A percentile compares a stretch with the other conserved stretches of the same genome.
Evolutionary conservation across 2,113 vertebrate genomes (phyloP).

Genomic region (Oriolus oriolus): DNA sequence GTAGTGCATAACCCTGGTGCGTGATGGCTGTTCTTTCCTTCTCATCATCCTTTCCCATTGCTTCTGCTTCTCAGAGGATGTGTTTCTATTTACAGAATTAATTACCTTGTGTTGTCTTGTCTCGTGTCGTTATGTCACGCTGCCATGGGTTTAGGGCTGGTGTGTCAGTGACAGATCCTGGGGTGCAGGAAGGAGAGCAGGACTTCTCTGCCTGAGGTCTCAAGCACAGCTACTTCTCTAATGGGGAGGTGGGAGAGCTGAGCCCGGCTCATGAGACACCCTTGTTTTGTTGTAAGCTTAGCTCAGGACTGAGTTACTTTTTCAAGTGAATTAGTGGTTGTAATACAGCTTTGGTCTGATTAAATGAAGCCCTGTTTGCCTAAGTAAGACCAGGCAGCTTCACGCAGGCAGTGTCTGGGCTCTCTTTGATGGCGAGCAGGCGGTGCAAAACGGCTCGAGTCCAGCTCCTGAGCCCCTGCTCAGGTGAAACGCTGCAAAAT

Average conservation of each 20-base stretch:
- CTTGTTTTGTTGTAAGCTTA: not conserved
- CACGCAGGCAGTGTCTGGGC: not conserved
- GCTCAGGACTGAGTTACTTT: not conserved
- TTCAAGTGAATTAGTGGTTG: not conserved
- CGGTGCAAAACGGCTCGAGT: not conserved
- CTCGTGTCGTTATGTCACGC: accelerated
- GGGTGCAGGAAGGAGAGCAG: not conserved
- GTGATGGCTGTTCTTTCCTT: not conserved
- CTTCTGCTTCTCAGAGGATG: not conserved
- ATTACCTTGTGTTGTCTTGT: not conserved
- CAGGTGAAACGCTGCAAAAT: not conserved
- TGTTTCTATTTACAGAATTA: not conserved
- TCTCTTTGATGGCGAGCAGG: not conserved
- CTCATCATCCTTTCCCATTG: not conserved
- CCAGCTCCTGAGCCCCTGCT: not conserved
- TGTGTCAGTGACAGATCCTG: not conserved
- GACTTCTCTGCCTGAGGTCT: not conserved
- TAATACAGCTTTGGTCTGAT: not conserved
- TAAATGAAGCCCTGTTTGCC: not conserved
- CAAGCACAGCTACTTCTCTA: not conserved
- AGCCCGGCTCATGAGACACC: not conserved
- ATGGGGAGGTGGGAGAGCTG: not conserved
- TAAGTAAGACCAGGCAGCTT: not conserved
- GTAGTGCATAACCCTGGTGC: accelerated
- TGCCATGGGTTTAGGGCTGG: not conserved